Evolutionary conservation across 2,888 invertebrate genomes (phyloP).

Genomic region (Sinotaia quadrata): DNA sequence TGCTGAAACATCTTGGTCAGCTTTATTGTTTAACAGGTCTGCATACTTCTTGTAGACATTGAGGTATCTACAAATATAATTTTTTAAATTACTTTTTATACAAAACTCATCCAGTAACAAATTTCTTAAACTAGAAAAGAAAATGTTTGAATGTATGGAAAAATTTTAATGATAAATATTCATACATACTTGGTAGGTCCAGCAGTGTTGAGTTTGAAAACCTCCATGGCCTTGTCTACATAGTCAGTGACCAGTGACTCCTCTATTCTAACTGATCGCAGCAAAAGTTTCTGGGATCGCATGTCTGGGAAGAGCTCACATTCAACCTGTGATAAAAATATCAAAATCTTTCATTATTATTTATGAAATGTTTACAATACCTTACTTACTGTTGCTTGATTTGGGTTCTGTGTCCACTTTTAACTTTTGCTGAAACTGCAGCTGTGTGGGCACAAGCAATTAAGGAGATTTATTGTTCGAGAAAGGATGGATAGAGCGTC

Average conservation of each 20-base stretch:
- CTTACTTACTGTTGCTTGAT: too few relatives aligned
- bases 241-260: constrained; percentile 69
- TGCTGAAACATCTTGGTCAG: constrained; percentile 70
- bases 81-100: background rate
- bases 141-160: too few relatives aligned
- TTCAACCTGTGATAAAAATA: constrained; percentile 63
- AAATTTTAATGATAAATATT: too few relatives aligned
- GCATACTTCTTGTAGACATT: constrained; percentile 70
- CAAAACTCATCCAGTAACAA: background rate
- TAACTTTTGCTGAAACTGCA: too few relatives aligned
- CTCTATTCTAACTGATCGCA: constrained; percentile 70
- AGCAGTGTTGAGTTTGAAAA: constrained; percentile 70
- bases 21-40: constrained; percentile 70
- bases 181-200: constrained; percentile 70
- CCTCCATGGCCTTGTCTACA: constrained; percentile 69
- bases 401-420: too few relatives aligned
- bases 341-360: background rate
- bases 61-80: constrained; percentile 56
- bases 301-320: constrained; percentile 72
- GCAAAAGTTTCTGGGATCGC: constrained; percentile 63
- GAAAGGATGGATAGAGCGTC: too few relatives aligned
- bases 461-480: too few relatives aligned
- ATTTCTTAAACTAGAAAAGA: background rate
- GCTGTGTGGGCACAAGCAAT: too few relatives aligned
- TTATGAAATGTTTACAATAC: background rate